Percentiles rank a stretch among this genome's conserved stretches.
These are phyloP conservation scores for Scaptomyza montana DNA, from an alignment of 1,140 invertebrate genomes.

Conservation along the genomic window DNA sequence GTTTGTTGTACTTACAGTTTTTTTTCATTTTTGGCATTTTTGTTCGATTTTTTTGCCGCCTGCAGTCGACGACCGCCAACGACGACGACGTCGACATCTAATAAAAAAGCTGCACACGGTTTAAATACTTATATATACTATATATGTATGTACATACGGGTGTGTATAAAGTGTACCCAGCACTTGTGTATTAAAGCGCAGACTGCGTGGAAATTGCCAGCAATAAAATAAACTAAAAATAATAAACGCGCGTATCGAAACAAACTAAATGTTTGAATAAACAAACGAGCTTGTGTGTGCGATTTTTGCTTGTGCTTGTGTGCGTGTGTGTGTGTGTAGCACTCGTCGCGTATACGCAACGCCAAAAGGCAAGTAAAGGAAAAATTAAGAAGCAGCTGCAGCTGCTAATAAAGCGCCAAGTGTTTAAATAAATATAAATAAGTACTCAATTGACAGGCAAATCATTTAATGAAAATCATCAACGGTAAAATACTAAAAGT, in stretches of 20 bases:
- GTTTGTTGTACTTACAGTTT: constrained; percentile 57
- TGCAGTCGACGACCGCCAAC: constrained; percentile 57
- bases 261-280: constrained; percentile 26
- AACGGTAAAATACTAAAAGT: constrained; percentile 39
- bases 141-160: neutral
- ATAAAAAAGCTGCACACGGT: constrained; percentile 71
- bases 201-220: constrained; percentile 42
- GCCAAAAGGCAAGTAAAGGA: constrained; percentile 5
- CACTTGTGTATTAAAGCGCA: constrained; percentile 36
- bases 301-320: neutral
- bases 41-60: constrained; percentile 73
- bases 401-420: constrained; percentile 43
- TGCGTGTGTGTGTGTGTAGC: neutral
- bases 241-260: constrained; percentile 20
- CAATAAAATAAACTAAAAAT: constrained; percentile 50
- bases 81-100: constrained; percentile 62
- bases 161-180: constrained; percentile 25
- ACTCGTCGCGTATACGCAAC: constrained; percentile 64
- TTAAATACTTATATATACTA: constrained; percentile 19
- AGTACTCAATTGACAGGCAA: constrained; percentile 3
- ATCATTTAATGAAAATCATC: constrained; percentile 13
- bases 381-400: constrained; percentile 6
- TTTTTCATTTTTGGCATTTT: constrained; percentile 75
- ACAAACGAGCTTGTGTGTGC: constrained; percentile 14
- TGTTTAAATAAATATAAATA: constrained; percentile 17